These are phyloP conservation scores for Seriola aureovittata DNA, from an alignment of 2,113 vertebrate genomes.

Conservation along the genomic window DNA sequence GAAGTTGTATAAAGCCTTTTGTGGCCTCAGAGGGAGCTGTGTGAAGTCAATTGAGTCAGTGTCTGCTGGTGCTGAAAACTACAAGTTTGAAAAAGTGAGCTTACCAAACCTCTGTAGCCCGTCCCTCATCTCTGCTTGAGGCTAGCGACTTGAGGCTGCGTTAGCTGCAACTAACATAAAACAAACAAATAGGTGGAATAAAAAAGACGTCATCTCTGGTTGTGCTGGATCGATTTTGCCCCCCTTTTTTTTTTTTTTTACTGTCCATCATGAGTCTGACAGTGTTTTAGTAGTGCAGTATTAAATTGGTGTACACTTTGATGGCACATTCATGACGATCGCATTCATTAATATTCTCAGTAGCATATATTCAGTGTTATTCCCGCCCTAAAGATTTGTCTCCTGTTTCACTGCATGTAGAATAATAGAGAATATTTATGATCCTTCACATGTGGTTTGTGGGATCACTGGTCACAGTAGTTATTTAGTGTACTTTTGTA, in stretches of 20 bases:
- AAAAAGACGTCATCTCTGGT: neutral
- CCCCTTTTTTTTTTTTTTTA: neutral
- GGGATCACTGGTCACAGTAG: neutral
- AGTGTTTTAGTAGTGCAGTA: neutral
- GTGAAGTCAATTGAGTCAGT: neutral
- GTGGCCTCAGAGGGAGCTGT: neutral
- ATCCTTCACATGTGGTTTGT: slow-evolving; percentile 27
- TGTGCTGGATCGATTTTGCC: neutral
- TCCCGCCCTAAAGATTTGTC: neutral
- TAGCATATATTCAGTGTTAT: neutral
- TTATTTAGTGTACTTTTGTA: slow-evolving; percentile 26
- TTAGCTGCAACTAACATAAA: neutral
- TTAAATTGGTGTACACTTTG: neutral
- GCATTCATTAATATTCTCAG: neutral
- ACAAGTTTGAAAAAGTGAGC: neutral
- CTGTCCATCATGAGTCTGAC: too few relatives aligned
- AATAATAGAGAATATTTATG: neutral
- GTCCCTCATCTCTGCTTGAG: neutral
- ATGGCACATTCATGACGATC: neutral
- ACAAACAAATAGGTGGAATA: neutral
- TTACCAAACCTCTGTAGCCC: neutral
- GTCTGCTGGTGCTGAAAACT: neutral
- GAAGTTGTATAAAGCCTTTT: neutral
- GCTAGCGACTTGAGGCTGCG: neutral
- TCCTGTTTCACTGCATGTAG: neutral